Base-by-base conservation (phyloP, 1,140 invertebrate genomes). In the Zophobas atratus region DNA sequence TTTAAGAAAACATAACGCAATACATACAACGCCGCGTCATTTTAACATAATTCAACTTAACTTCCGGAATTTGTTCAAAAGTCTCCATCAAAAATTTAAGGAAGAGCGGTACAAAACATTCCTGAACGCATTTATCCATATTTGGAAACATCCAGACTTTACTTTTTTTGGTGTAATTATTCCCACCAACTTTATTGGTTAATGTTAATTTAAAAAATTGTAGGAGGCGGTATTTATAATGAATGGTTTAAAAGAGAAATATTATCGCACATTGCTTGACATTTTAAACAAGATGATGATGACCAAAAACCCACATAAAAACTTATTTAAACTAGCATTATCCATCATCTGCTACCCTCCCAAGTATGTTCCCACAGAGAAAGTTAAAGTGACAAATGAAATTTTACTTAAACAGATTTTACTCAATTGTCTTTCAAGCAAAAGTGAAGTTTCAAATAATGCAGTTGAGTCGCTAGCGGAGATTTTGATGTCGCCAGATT, bases 331-430 rank as follows among this genome's bases (percentile, higher is more conserved):
- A 56, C 32, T 73, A 3, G 55, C 71, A 6, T n/a, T 73, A 6
- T 49, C 48, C 39, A 55, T 73, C 33, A 55, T 73, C 33, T 43
- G 48, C 6, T 56, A 49, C 20, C 49, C 71, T 8, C 49, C 71
- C 1, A 73, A 56, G 38, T 20, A 53, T 38, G 1, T 20, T 1
- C n/a, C 49, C 20, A 32, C 39, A 49, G 71, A 73, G 2, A 73
- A 73, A 55, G 41, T 73, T 48, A 73, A 73, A 56, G 71, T 73
- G 1, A 73, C 71, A 20, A 73, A 73, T 41, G 71, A 73, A 56
- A 56, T 73, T 56, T 73, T 73, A 20, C 32, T 73, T 20, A 55
- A 32, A 56, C 55, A 73, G 38, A 53, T 73, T 56, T 38, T 55
- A 39, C 38, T 73, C 8, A 55, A 73, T 73, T 73, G 71, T 35